Evolutionary conservation across 2,888 invertebrate genomes (phyloP).

Genomic region (Tiliacea citrago): DNA sequence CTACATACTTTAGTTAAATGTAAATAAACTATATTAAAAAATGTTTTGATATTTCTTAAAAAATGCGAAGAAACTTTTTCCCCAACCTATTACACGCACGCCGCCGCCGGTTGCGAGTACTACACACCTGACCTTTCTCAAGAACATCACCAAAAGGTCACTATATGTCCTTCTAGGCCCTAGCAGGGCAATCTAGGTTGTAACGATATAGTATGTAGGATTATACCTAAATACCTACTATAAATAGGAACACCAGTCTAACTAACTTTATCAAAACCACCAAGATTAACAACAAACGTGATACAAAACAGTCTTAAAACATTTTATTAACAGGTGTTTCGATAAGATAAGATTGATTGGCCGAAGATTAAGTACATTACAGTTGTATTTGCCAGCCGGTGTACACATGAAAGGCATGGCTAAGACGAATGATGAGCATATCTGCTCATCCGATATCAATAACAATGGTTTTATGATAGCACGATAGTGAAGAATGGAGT

Average conservation of each 20-base stretch:
- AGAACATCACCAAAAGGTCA: neutral
- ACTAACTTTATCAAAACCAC: neutral
- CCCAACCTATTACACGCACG: too few relatives aligned
- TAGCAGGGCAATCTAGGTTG: too few relatives aligned
- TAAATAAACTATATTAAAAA: too few relatives aligned
- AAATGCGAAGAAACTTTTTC: too few relatives aligned
- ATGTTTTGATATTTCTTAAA: too few relatives aligned
- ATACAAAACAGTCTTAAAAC: slow-evolving; percentile 3
- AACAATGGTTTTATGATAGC: slow-evolving; percentile 35
- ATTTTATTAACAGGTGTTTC: slow-evolving; percentile 28
- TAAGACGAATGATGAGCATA: slow-evolving; percentile 32
- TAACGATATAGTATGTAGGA: neutral
- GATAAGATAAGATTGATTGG: slow-evolving; percentile 46
- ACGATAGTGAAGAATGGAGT: slow-evolving; percentile 18
- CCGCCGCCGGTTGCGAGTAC: too few relatives aligned
- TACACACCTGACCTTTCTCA: neutral
- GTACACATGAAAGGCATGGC: slow-evolving; percentile 40
- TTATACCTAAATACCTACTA: neutral
- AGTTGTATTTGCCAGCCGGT: slow-evolving; percentile 29
- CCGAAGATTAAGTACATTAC: slow-evolving; percentile 19
- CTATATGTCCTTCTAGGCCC: too few relatives aligned
- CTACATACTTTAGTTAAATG: too few relatives aligned
- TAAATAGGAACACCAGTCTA: neutral
- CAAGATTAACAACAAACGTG: slow-evolving; percentile 13
- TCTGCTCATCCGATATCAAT: slow-evolving; percentile 47